Percentiles rank a stretch among this genome's conserved stretches.
Conservation (phyloP, 2,888 invertebrate genomes). For the Lochmaea crataegi region DNA sequence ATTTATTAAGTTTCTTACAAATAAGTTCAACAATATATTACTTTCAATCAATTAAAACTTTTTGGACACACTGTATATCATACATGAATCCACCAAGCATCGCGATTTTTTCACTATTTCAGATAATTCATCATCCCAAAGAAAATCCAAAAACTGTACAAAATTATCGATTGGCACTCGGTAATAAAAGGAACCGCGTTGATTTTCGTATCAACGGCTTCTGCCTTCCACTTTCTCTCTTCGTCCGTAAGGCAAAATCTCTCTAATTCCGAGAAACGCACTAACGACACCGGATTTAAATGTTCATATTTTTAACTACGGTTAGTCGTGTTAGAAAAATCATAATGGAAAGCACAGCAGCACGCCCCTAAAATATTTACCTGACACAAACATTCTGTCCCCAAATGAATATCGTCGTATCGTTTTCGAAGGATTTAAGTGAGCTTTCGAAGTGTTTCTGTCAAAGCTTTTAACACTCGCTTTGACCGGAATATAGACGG, state of each 20-base stretch:
- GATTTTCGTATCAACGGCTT: background rate
- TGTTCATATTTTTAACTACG: slow-evolving; percentile 45
- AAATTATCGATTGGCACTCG: too few species aligned
- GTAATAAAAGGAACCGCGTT: background rate
- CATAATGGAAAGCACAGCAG: slow-evolving; percentile 36
- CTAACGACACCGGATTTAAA: slow-evolving; percentile 38
- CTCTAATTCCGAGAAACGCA: slow-evolving; percentile 31
- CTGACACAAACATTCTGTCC: slow-evolving; percentile 33
- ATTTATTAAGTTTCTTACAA: too few species aligned
- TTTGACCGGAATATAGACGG: slow-evolving; percentile 12
- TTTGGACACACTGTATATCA: too few species aligned
- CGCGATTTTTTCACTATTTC: too few species aligned
- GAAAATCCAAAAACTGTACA: too few species aligned
- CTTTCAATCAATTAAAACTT: too few species aligned
- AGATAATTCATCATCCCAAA: too few species aligned
- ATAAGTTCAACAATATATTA: too few species aligned
- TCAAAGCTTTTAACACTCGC: slow-evolving; percentile 26
- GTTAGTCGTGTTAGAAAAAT: slow-evolving; percentile 40
- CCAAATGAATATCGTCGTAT: slow-evolving; percentile 13
- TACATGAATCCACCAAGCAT: too few species aligned
- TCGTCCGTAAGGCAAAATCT: slow-evolving; percentile 1
- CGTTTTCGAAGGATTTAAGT: slow-evolving; percentile 17
- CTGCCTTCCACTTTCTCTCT: background rate
- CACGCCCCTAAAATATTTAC: slow-evolving; percentile 40
- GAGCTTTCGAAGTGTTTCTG: slow-evolving; percentile 22